Base-by-base conservation (phyloP, 2,888 invertebrate species). In the Epinotia ramella region DNA sequence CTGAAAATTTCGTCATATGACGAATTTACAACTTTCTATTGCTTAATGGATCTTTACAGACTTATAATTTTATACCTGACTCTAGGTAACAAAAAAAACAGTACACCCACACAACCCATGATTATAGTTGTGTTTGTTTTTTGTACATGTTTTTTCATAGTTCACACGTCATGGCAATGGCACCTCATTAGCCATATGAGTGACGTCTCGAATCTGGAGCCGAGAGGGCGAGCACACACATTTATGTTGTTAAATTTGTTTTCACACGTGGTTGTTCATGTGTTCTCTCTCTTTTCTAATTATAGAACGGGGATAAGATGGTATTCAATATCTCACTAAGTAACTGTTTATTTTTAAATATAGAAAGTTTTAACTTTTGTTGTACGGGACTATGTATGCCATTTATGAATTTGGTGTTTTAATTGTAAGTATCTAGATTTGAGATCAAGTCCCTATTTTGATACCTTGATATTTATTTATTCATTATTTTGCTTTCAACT, bases 181-280 rank as follows among this genome's bases (percentile, higher is more conserved):
- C 65, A 18, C 49, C 60, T 75, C 70, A 71, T 75, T 75, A 75
- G 70, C 62, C 60, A 63, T n/a, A 18, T 18, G 60, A 66, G 44
- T 70, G 70, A 71, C 70, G 65, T 65, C 60, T 44, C n/a, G 13
- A 59, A 46, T n/a, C 33, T 28, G 53, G 66, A 66, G 18, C 53
- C 53, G 20, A n/a, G 53, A 16, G n/a, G n/a, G 53, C 7, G 18
- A 40, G 28, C 46, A 9, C 60, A 75, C 70, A 75, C 56, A 73
- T 71, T 71, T 71, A 66, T 68, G 73, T 59, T 59, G 46, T 75
- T 75, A 65, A 59, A 70, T 53, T 70, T 75, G 69, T 74, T 75
- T 71, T 60, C 75, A 66, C 75, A 63, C 44, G 46, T 69, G 69
- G 44, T 56, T n/a, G n/a, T n/a, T n/a, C n/a, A n/a, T n/a, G 16